These are phyloP conservation scores for Vimba vimba DNA, from an alignment of 2,113 vertebrate genomes.

Conservation along the genomic window DNA sequence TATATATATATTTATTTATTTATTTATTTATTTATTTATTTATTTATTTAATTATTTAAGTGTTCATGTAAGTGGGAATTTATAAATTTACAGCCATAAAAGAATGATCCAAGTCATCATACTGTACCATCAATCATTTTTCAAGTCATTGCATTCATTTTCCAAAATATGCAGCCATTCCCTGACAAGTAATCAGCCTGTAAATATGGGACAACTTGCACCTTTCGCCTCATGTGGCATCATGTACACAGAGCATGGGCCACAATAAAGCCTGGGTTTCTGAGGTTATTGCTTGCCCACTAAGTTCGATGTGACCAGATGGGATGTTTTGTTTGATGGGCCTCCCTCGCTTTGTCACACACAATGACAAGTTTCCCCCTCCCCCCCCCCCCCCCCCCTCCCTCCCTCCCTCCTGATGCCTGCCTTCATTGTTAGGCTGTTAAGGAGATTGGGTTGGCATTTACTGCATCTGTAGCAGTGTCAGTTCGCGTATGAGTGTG, in stretches of 20 bases:
- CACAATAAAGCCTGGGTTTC: conserved; percentile 55
- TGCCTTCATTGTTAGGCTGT: conserved; percentile 64
- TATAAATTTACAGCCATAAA: neutral
- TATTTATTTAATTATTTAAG: neutral
- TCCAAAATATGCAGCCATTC: neutral
- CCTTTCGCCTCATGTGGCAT: neutral
- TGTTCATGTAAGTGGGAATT: neutral
- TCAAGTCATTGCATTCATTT: neutral
- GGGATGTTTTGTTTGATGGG: conserved; percentile 69
- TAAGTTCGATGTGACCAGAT: conserved; percentile 69
- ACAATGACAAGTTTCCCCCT: conserved; percentile 56
- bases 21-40: too few species aligned
- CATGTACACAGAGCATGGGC: conserved; percentile 54
- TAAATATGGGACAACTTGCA: neutral
- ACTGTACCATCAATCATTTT: neutral
- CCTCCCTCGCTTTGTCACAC: conserved; percentile 61
- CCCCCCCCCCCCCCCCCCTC: neutral
- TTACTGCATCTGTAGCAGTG: conserved; percentile 66
- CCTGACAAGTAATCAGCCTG: neutral
- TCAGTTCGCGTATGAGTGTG: conserved; percentile 70
- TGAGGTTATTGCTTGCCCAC: conserved; percentile 50
- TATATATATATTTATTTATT: too few species aligned
- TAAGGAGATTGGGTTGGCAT: conserved; percentile 69
- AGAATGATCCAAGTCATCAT: neutral
- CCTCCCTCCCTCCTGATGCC: conserved; percentile 44